These are phyloP conservation scores for Orchesellides sinensis DNA, from an alignment of 2,888 invertebrate genomes.

Conservation along the genomic window DNA sequence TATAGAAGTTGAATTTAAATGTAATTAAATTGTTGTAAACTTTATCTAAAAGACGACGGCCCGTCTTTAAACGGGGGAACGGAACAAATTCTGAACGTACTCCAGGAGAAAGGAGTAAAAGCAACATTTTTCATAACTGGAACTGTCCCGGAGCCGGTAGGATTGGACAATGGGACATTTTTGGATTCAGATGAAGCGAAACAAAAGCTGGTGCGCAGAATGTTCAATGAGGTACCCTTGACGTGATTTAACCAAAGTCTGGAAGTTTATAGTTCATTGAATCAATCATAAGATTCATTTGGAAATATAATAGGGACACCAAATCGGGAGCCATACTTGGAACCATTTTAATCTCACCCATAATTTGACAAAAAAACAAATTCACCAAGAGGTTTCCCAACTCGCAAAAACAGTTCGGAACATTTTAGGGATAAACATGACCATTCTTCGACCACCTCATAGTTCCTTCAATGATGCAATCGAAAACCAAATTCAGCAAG, in stretches of 20 bases:
- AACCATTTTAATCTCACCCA: constrained; percentile 6
- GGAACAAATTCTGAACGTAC: constrained; percentile 42
- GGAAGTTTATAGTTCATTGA: neutral
- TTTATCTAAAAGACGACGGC: constrained; percentile 53
- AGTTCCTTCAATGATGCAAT: constrained; percentile 49
- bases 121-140: constrained; percentile 61
- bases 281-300: neutral
- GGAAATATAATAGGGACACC: constrained; percentile 29
- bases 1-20: neutral
- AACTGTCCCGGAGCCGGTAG: too few relatives aligned
- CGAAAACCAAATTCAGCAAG: constrained; percentile 5
- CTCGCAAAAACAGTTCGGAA: constrained; percentile 6
- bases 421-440: constrained; percentile 27
- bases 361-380: neutral
- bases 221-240: constrained; percentile 30
- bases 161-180: neutral
- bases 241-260: neutral
- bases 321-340: constrained; percentile 49
- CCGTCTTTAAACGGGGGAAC: constrained; percentile 23
- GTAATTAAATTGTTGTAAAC: too few relatives aligned
- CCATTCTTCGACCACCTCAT: constrained; percentile 56
- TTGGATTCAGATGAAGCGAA: constrained; percentile 7
- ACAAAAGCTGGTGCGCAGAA: constrained; percentile 33
- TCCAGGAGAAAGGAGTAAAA: constrained; percentile 29
- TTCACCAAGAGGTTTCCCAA: constrained; percentile 3